A percentile compares a stretch with the other conserved stretches of the same genome.
Evolutionary conservation across 2,113 vertebrate genomes (phyloP).

Genomic region (Heliornis fulica): DNA sequence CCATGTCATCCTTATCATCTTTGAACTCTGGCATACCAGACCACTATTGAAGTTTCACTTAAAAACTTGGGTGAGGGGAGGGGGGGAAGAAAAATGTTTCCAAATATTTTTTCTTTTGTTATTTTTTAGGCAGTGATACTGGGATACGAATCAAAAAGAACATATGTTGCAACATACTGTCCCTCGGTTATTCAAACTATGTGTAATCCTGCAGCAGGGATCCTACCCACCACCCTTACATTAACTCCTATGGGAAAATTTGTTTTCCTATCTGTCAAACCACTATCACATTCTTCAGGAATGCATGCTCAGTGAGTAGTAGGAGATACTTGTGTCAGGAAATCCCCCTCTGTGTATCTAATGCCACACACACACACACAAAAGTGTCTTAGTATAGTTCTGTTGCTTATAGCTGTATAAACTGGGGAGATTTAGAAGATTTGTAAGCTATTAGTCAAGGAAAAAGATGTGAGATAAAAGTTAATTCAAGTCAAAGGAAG

Average conservation of each 20-base stretch:
- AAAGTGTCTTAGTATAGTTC: not conserved
- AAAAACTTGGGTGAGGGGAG: not conserved
- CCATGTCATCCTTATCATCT: not conserved
- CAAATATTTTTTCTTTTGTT: not conserved
- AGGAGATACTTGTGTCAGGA: not conserved
- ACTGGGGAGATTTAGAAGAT: not conserved
- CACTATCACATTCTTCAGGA: not conserved
- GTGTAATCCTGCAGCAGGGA: not conserved
- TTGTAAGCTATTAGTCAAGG: not conserved
- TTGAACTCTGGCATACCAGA: not conserved
- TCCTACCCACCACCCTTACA: not conserved
- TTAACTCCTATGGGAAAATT: not conserved
- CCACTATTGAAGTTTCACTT: not conserved
- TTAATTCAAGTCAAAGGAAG: not conserved
- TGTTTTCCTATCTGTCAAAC: not conserved
- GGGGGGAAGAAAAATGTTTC: not conserved
- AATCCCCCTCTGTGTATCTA: not conserved
- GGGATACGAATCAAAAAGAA: not conserved
- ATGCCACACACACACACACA: not conserved
- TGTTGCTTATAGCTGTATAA: not conserved
- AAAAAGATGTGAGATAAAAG: not conserved
- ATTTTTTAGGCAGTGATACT: not conserved
- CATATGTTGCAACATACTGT: not conserved
- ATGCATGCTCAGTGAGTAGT: not conserved
- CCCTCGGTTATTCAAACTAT: not conserved